Percentiles rank a stretch among this genome's conserved stretches.
Evolutionary conservation across 2,888 invertebrate genomes (phyloP).

Genomic region (Sesia bembeciformis): DNA sequence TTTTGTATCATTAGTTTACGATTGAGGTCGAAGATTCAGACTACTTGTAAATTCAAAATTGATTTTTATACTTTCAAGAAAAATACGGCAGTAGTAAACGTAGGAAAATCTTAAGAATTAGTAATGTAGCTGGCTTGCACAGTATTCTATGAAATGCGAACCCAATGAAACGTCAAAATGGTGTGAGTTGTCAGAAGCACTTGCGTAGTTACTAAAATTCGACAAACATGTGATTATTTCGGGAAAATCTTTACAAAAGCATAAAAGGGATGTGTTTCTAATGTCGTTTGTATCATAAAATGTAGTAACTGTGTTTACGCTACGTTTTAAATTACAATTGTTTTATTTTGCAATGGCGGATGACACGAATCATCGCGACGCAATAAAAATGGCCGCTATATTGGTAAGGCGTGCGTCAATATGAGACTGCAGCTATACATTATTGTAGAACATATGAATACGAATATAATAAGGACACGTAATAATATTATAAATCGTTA

Average conservation of each 20-base stretch:
- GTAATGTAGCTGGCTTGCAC: constrained; percentile 41
- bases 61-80: not conserved
- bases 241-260: constrained; percentile 35
- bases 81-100: not conserved
- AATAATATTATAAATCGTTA: not conserved
- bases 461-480: not conserved
- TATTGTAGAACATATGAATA: not conserved
- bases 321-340: constrained; percentile 32
- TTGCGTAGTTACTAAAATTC: constrained; percentile 60
- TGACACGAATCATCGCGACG: constrained; percentile 73
- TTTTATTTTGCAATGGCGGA: constrained; percentile 69
- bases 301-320: constrained; percentile 38
- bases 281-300: constrained; percentile 28
- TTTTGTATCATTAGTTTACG: too few relatives aligned
- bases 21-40: not conserved
- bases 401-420: constrained; percentile 72
- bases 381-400: constrained; percentile 73
- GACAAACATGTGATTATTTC: constrained; percentile 49
- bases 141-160: constrained; percentile 27
- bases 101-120: constrained; percentile 12
- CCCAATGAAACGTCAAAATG: constrained; percentile 65
- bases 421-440: constrained; percentile 27
- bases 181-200: constrained; percentile 66
- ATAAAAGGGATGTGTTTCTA: constrained; percentile 44
- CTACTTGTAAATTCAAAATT: not conserved